Percentiles rank a stretch among this genome's conserved stretches.
Evolutionary conservation across 2,888 invertebrate species (phyloP).

Genomic region (Drosophila bunnanda): DNA sequence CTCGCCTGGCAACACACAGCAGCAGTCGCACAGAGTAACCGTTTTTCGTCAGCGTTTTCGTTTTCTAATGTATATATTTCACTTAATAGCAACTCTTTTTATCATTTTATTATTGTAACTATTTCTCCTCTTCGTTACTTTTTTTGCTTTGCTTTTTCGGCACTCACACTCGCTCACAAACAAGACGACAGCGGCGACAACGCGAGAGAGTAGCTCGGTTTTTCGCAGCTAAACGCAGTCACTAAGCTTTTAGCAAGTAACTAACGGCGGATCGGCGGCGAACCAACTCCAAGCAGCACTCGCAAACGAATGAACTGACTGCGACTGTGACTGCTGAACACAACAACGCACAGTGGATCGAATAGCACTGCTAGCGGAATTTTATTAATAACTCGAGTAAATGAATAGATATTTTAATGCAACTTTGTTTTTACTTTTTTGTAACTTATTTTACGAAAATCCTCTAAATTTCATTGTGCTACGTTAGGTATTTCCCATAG

Average conservation of each 20-base stretch:
- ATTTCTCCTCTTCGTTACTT: conserved; percentile 24
- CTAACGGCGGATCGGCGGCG: conserved; percentile 26
- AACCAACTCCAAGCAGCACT: conserved; percentile 74
- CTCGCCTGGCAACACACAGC: conserved; percentile 63
- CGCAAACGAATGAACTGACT: conserved; percentile 67
- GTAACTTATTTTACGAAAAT: too few relatives aligned
- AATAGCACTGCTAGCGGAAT: too few relatives aligned
- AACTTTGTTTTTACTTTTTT: too few relatives aligned
- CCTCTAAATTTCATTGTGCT: too few relatives aligned
- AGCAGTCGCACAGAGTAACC: conserved; percentile 23
- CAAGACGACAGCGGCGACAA: conserved; percentile 58
- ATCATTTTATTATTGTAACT: conserved; percentile 20
- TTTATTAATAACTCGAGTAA: too few relatives aligned
- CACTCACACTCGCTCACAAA: conserved; percentile 62
- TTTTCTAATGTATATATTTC: conserved; percentile 33
- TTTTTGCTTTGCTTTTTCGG: conserved; percentile 45
- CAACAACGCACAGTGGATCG: too few relatives aligned
- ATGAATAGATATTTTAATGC: too few relatives aligned
- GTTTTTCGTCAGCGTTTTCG: conserved; percentile 33
- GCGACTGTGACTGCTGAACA: conserved; percentile 21
- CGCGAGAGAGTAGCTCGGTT: conserved; percentile 64
- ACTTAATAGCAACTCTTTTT: conserved; percentile 50
- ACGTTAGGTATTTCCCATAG: too few relatives aligned
- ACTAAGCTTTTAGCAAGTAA: conserved; percentile 34
- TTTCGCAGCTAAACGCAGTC: conserved; percentile 65